Percentiles rank a stretch among this genome's conserved stretches.
Evolutionary conservation across 2,888 invertebrate genomes (phyloP).

Genomic region (Apodemia mormo): DNA sequence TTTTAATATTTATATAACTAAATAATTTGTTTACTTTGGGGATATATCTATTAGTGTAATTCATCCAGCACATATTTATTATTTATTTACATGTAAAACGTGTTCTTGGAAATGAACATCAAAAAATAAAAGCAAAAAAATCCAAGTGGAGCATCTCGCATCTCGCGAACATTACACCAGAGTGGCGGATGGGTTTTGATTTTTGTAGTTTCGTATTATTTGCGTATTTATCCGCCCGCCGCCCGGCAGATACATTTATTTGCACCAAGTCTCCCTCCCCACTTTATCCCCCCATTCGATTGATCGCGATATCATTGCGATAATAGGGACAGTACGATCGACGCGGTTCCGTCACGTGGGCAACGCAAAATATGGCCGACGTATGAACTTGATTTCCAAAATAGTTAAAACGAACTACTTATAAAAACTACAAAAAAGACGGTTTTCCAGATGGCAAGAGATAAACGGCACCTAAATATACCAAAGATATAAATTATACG

Average conservation of each 20-base stretch:
- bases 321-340: conserved; percentile 71
- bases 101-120: too few relatives aligned
- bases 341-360: conserved; percentile 62
- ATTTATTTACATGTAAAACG: too few relatives aligned
- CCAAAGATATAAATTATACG: too few relatives aligned
- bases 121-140: neutral
- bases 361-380: conserved; percentile 62
- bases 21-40: too few relatives aligned
- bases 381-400: neutral
- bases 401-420: neutral
- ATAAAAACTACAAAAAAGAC: neutral
- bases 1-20: too few relatives aligned
- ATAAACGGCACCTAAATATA: neutral
- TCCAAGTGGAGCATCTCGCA: conserved; percentile 50
- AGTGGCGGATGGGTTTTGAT: conserved; percentile 81
- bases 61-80: too few relatives aligned
- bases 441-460: neutral
- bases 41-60: too few relatives aligned
- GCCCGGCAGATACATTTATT: conserved; percentile 79
- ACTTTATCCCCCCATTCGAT: conserved; percentile 60
- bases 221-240: conserved; percentile 80
- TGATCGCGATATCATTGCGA: conserved; percentile 82
- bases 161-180: conserved; percentile 53
- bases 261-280: conserved; percentile 54
- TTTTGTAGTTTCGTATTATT: conserved; percentile 83